Percentiles rank a stretch among this genome's conserved stretches.
Conservation (phyloP, 2,113 vertebrate genomes). For the Phrynosoma platyrhinos region DNA sequence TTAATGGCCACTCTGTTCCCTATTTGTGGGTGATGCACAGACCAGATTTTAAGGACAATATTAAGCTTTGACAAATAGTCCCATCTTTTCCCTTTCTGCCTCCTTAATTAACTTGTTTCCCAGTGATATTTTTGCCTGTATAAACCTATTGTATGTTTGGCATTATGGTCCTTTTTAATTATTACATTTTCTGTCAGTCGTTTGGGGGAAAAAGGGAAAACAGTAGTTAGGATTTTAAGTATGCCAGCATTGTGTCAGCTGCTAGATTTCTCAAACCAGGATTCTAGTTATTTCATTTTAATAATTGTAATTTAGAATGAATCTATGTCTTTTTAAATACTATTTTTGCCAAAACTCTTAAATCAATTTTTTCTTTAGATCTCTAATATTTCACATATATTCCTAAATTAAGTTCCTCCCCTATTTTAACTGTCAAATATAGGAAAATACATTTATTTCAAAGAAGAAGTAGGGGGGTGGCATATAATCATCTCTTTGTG, state of each 20-base stretch:
- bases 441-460: neutral
- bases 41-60: neutral
- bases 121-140: neutral
- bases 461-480: neutral
- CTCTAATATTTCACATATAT: neutral
- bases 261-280: neutral
- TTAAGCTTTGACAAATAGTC: neutral
- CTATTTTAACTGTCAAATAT: neutral
- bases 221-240: neutral
- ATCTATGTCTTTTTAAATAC: too few species aligned
- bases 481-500: neutral
- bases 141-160: neutral
- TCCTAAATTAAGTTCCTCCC: neutral
- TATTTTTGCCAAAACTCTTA: too few species aligned
- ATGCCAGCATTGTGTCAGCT: neutral
- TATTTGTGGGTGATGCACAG: neutral
- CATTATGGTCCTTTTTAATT: slow-evolving; percentile 5
- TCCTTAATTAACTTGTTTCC: neutral
- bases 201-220: neutral
- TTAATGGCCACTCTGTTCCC: neutral
- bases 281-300: neutral
- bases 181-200: neutral
- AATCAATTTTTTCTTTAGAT: too few species aligned
- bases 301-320: neutral
- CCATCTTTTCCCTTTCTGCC: neutral